Conservation (phyloP, 2,113 vertebrate species). For the Aythya baeri region DNA sequence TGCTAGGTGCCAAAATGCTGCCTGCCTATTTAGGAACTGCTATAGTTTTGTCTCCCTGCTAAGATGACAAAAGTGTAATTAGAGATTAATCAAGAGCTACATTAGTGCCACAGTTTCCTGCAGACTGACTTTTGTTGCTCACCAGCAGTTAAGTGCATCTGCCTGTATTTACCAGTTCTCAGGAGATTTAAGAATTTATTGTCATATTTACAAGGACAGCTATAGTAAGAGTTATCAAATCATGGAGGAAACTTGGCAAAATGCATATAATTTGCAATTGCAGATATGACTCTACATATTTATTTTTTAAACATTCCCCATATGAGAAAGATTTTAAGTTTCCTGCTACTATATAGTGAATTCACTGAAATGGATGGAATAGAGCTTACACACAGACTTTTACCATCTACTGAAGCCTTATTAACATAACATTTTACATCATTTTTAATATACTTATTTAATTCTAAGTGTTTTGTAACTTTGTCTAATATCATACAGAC, state of each 20-base stretch:
- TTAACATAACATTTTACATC: background rate
- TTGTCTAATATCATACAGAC: background rate
- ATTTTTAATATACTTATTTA: background rate
- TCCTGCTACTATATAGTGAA: background rate
- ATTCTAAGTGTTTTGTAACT: background rate
- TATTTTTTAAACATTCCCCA: slow-evolving; percentile 44
- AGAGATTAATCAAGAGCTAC: slow-evolving; percentile 91
- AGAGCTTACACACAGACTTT: background rate
- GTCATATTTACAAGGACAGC: slow-evolving; percentile 79
- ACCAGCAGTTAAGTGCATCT: slow-evolving; percentile 85
- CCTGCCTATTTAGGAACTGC: slow-evolving; percentile 86
- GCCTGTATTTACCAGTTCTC: slow-evolving; percentile 80
- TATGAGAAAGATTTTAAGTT: slow-evolving; percentile 34
- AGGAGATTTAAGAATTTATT: slow-evolving; percentile 83
- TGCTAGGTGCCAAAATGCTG: slow-evolving; percentile 89
- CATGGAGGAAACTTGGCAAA: slow-evolving; percentile 70
- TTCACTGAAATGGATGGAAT: background rate
- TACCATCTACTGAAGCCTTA: background rate
- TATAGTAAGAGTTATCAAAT: slow-evolving; percentile 72
- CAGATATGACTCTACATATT: slow-evolving; percentile 8
- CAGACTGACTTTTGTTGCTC: slow-evolving; percentile 79
- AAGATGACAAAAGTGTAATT: slow-evolving; percentile 93
- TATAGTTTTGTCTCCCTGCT: slow-evolving; percentile 88
- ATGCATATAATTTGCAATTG: slow-evolving; percentile 64
- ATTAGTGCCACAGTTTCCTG: slow-evolving; percentile 83